Evolutionary conservation across 2,888 invertebrate species (phyloP).

Genomic region (Onthophagus sagittarius): DNA sequence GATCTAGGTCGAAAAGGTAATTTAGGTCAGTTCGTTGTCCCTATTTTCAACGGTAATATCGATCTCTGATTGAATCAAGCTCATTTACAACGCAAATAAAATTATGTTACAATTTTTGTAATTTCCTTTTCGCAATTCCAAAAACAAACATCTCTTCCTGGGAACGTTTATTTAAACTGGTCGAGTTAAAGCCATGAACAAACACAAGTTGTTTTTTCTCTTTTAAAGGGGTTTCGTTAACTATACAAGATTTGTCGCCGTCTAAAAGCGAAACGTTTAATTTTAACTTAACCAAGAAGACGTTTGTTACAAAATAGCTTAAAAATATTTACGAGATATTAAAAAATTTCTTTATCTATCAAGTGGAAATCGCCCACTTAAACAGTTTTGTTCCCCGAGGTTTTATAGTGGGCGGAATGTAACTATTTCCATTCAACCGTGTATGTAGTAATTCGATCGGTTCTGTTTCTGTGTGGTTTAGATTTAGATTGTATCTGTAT

Average conservation of each 20-base stretch:
- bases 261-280: neutral
- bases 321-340: neutral
- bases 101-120: neutral
- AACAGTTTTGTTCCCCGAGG: neutral
- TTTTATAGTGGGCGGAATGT: neutral
- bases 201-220: neutral
- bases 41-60: neutral
- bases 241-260: neutral
- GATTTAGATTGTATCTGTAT: too few relatives aligned
- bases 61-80: neutral
- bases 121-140: neutral
- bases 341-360: neutral
- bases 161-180: neutral
- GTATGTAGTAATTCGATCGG: neutral
- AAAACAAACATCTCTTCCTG: neutral
- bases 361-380: neutral
- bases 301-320: too few relatives aligned
- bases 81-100: neutral
- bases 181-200: neutral
- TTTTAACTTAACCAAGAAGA: neutral
- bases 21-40: neutral
- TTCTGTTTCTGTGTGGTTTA: neutral
- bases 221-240: neutral
- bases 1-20: neutral
- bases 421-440: neutral